Evolutionary conservation across 37 sponge, comb jelly and placozoan genomes (phyloP), one percentile per base, ranked within the genome.

Genomic region (Agelas oroides): DNA sequence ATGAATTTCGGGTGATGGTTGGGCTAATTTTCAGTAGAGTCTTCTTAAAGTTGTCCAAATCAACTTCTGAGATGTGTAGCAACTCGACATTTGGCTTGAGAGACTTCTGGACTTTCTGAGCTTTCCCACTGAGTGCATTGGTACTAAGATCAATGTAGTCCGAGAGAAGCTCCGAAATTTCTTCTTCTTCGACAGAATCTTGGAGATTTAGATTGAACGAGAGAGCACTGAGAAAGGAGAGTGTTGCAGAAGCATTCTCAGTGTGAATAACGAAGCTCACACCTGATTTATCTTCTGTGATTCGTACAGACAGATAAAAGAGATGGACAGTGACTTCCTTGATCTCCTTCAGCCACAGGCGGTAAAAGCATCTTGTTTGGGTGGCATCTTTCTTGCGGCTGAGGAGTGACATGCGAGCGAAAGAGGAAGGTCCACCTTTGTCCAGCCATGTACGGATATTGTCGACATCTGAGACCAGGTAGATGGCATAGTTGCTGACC

Each of bases 401-500:
- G 30, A 75, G 59, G 23, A 82, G 78, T 13, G 69, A 84, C 62
- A 70, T 73, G 1, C 76, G 74, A 25, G 66, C 58, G 57, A 84
- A 84, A 0, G 90, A 84, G 35, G 70, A 74, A 1, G 57, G 60
- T 1, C 90, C 90, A n/a, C 85, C 81, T 25, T 34, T 80, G 24
- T 79, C 85, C 57, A 84, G 21, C 90, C 90, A 90, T 18, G 20
- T 31, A 0, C 66, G 73, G 19, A 90, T 84, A 34, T 72, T 63
- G 6, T 90, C 76, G 3, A 73, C 30, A 55, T 84, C 85, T 2
- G 90, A 74, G 23, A 90, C 76, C 0, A 90, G 24, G 65, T 90
- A 90, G 32, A 90, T 13, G 25, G 85, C 90, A 66, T 84, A 84
- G 60, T 80, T 84, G 41, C 90, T 90, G 32, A 41, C 63, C 19